Base-by-base conservation (phyloP, 2,888 invertebrate species). In the Penaeus monodon region DNA sequence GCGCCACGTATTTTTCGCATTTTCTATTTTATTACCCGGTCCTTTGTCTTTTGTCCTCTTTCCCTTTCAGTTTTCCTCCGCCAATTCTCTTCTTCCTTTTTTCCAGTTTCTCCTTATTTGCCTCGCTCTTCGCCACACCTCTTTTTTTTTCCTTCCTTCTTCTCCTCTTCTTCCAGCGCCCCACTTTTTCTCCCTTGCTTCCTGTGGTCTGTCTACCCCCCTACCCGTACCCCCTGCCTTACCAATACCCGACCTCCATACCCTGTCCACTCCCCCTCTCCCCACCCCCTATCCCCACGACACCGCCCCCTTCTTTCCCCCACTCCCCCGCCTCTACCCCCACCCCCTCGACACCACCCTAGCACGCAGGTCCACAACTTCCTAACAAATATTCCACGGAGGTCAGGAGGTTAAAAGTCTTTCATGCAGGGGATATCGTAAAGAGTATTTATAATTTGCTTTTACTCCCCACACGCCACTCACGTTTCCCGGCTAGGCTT, bases 141-240 rank as follows among this genome's bases (percentile, higher is more conserved):
- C 63, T 20, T 17, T 78, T 64, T 29, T 7, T 57, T 29, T 57
- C 14, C n/a, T 2, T n/a, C 49, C 24, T 49, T 24, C 29, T 78
- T 8, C 49, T 10, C n/a, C 78, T 78, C 78, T 27, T 33, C 74
- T 74, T 20, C 27, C 38, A 33, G 29, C 38, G 57, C n/a, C 57
- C 57, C 78, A 57, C 38, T 57, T 44, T 57, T 57, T 78, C n/a
- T 78, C 24, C n/a, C 38, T 80, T 80, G 66, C 76, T n/a, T 44
- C 63, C 33, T 44, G 17, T 70, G n/a, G 24, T 81, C 29, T n/a
- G 8, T 38, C 57, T 29, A 29, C n/a, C 49, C 70, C n/a, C 12
- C 38, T n/a, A 4, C 49, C 49, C 44, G 20, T 68, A 66, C 38
- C 64, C 29, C n/a, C 76, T 38, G 33, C 38, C 29, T 20, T 38